Evolutionary conservation across 23 tunicate genomes (phyloP).

Genomic region (Styela plicata): DNA sequence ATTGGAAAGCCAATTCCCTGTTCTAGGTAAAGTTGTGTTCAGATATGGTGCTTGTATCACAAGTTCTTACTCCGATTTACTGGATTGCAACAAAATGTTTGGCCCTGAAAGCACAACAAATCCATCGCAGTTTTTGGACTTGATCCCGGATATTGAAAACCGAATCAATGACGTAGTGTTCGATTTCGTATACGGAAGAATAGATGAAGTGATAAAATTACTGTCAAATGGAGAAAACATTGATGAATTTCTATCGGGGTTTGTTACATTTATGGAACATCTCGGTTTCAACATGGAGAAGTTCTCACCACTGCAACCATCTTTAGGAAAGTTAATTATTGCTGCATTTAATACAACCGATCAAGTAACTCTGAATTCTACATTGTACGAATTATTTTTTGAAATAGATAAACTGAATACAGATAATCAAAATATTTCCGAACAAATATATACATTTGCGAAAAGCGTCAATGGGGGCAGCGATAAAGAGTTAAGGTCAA

Average conservation of each 20-base stretch:
- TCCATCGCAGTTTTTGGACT: not conserved
- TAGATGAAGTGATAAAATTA: not conserved
- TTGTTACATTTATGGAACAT: not conserved
- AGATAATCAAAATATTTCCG: not conserved
- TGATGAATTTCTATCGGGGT: constrained; percentile 1
- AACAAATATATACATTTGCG: not conserved
- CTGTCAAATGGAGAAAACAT: constrained; percentile 1
- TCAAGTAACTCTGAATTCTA: not conserved
- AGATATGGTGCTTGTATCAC: constrained; percentile 26
- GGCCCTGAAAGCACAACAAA: constrained; percentile 13
- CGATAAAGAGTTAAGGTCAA: not conserved
- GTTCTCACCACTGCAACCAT: not conserved
- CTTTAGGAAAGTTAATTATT: not conserved
- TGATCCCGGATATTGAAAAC: constrained; percentile 7
- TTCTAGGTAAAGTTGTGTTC: not conserved
- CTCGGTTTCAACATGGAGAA: constrained; percentile 15
- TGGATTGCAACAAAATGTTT: constrained; percentile 3
- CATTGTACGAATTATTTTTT: not conserved
- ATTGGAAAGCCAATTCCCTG: not conserved
- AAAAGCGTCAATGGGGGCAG: not conserved
- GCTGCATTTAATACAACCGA: not conserved
- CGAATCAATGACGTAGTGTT: not conserved
- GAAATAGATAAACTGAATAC: constrained; percentile 10
- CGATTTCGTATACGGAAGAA: not conserved
- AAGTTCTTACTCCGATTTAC: not conserved